Base-by-base conservation (phyloP, 2,888 invertebrate genomes). In the Orthosia cruda region DNA sequence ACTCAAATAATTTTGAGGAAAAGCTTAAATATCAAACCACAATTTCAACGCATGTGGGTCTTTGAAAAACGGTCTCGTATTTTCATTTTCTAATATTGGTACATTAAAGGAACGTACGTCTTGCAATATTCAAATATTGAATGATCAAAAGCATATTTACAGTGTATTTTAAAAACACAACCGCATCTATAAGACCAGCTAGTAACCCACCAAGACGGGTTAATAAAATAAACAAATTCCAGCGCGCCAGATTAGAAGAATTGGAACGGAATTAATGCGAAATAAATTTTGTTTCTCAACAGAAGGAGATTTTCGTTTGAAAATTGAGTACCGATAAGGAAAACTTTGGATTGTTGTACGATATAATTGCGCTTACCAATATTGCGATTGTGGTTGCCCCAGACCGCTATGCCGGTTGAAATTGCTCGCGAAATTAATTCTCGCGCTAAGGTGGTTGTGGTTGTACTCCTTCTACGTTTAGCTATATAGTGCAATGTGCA, bases 351-450 rank as follows among this genome's bases (percentile, higher is more conserved):
- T 40, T 71, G 61, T 65, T 59, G 52, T 52, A 69, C 32, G 32
- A 23, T 71, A 57, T 74, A 61, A 81, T 81, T 71, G 58, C 54
- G 59, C 61, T 71, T 61, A 57, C 65, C 75, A 81, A 81, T 78
- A 83, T 76, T 77, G 77, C 63, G 71, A 76, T 70, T 78, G 77
- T 45, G 81, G 83, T 77, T 45, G 18, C 61, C 57, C 70, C 67
- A 59, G 15, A 7, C 40, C 68, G 74, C 62, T 78, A 71, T 45
- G 62, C 66, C 58, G 61, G 76, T 75, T 62, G 71, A 78, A 86
- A 87, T 84, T 84, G 80, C 74, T 82, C 62, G 54, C 71, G 77
- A 78, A 86, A 86, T 86, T 82, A 86, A 87, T 87, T 78, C 67
- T 81, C n/a, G n/a, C n/a, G 45, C 59, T 59, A 52, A 80, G 55